Evolutionary conservation across 2,797 vertebrate genomes (phyloP).

Genomic region (Remorina albescens): DNA sequence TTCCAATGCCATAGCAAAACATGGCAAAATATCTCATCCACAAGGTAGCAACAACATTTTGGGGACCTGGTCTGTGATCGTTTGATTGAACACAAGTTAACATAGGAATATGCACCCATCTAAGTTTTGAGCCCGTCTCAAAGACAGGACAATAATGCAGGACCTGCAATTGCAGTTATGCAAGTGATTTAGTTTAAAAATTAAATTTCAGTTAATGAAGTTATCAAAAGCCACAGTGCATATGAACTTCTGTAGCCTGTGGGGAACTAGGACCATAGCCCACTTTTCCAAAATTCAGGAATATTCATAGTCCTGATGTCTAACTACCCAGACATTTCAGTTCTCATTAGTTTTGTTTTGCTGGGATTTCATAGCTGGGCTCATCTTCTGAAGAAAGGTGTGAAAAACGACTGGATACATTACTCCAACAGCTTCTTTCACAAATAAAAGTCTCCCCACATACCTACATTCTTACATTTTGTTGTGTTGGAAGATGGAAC

Average conservation of each 20-base stretch:
- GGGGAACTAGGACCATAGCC: neutral
- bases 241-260: neutral
- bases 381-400: neutral
- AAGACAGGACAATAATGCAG: neutral
- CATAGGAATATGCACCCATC: neutral
- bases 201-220: neutral
- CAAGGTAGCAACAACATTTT: neutral
- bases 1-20: neutral
- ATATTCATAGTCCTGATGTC: neutral
- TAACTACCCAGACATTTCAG: neutral
- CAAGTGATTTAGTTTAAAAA: neutral
- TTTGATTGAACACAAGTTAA: neutral
- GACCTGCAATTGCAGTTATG: neutral
- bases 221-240: neutral
- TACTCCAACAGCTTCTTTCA: neutral
- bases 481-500: neutral
- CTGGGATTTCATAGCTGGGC: neutral
- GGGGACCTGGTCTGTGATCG: neutral
- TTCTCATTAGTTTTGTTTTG: neutral
- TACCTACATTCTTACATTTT: neutral
- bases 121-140: constrained; percentile 5
- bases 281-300: neutral
- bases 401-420: neutral
- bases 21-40: neutral
- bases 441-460: neutral